These are phyloP conservation scores for Enhydra lutris DNA, from an alignment of 2,113 vertebrate genomes.

Conservation along the genomic window DNA sequence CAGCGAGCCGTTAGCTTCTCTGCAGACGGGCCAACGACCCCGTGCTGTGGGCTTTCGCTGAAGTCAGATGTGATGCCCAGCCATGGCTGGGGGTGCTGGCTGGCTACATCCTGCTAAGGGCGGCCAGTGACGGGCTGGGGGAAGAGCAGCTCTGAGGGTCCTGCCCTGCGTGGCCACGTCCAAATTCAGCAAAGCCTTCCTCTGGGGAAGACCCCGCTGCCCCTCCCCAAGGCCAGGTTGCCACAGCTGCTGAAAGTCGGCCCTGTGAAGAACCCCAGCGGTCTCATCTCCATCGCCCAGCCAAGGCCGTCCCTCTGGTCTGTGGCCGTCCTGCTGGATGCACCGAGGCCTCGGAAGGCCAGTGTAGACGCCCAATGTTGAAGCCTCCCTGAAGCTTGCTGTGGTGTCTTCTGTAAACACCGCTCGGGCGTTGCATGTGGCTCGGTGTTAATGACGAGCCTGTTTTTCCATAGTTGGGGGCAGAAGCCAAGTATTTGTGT, in stretches of 20 bases:
- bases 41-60: accelerated
- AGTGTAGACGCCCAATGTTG: accelerated
- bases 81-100: neutral
- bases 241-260: neutral
- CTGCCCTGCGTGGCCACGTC: neutral
- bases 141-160: neutral
- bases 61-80: neutral
- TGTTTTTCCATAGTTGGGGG: neutral
- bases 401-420: neutral
- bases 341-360: accelerated
- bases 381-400: accelerated
- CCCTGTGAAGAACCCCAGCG: accelerated
- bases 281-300: neutral
- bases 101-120: accelerated
- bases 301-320: neutral
- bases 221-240: accelerated
- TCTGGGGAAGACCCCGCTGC: too few relatives aligned
- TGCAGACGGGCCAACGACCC: accelerated
- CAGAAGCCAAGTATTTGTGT: neutral
- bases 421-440: neutral
- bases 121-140: accelerated
- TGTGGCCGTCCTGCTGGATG: neutral
- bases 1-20: neutral
- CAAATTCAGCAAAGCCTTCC: neutral
- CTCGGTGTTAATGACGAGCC: neutral